Evolutionary conservation across 1,140 invertebrate genomes (phyloP).

Genomic region (Myzus persicae): DNA sequence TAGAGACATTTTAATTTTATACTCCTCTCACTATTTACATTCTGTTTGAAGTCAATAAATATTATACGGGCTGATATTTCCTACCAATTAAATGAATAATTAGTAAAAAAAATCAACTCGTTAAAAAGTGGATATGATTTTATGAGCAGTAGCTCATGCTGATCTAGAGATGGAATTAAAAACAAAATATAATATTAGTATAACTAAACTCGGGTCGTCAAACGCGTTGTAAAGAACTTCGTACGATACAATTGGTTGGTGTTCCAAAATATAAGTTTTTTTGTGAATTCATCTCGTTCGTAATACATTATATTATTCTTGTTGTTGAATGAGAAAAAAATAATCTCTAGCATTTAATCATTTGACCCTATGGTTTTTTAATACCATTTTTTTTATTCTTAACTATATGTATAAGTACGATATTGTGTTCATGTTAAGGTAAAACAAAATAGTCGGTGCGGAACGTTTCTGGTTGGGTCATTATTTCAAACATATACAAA

Average conservation of each 20-base stretch:
- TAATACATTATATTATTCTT: background rate
- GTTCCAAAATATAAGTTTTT: background rate
- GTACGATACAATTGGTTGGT: background rate
- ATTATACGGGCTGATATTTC: background rate
- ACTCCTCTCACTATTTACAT: no score
- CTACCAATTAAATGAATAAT: background rate
- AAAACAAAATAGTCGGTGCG: background rate
- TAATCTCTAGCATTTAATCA: background rate
- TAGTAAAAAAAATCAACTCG: background rate
- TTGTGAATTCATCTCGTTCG: background rate
- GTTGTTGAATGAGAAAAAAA: background rate
- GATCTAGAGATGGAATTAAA: background rate
- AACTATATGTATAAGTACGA: background rate
- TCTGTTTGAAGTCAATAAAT: no score
- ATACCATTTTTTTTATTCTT: background rate
- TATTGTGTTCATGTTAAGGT: slow-evolving; percentile 1
- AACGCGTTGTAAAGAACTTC: background rate
- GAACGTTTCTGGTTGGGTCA: slow-evolving; percentile 36
- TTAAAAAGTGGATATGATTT: background rate
- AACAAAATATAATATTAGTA: background rate
- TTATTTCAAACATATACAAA: slow-evolving; percentile 17
- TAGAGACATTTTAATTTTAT: no score
- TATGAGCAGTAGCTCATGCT: background rate
- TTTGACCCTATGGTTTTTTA: background rate
- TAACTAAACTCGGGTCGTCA: background rate